These are phyloP conservation scores for Clivina fossor DNA, from an alignment of 2,888 invertebrate genomes.

Conservation along the genomic window DNA sequence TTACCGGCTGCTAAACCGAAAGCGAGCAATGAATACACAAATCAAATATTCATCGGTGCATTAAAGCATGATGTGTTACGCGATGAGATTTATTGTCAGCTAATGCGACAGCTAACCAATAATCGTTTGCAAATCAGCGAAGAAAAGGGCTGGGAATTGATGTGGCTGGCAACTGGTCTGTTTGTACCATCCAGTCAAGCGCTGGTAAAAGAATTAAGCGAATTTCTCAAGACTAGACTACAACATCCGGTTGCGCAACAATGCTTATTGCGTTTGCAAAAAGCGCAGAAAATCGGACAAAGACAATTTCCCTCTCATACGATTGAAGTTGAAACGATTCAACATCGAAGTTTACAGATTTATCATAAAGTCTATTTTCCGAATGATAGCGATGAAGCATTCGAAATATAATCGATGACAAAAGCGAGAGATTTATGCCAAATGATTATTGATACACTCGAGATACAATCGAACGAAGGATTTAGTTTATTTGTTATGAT, in stretches of 20 bases:
- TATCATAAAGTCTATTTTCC: conserved; percentile 96
- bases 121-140: conserved; percentile 83
- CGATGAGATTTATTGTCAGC: conserved; percentile 92
- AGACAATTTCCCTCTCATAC: conserved; percentile 85
- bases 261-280: conserved; percentile 78
- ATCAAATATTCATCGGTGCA: conserved; percentile 81
- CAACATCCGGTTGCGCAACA: conserved; percentile 79
- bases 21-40: conserved; percentile 80
- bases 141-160: conserved; percentile 91
- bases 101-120: conserved; percentile 90
- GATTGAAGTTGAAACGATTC: conserved; percentile 94
- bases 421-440: conserved; percentile 83
- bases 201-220: conserved; percentile 73
- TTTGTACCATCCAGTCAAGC: conserved; percentile 78
- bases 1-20: conserved; percentile 79
- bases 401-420: conserved; percentile 92
- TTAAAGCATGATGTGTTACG: conserved; percentile 73
- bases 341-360: conserved; percentile 90
- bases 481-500: conserved; percentile 94
- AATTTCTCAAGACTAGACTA: conserved; percentile 72
- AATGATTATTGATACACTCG: conserved; percentile 76
- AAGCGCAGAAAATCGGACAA: conserved; percentile 72
- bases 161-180: conserved; percentile 87
- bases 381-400: conserved; percentile 90
- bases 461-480: conserved; percentile 78